phyloP scores from a whole-genome alignment of 2,797 vertebrate genomes.

The Halcyon leucocephala region DNA sequence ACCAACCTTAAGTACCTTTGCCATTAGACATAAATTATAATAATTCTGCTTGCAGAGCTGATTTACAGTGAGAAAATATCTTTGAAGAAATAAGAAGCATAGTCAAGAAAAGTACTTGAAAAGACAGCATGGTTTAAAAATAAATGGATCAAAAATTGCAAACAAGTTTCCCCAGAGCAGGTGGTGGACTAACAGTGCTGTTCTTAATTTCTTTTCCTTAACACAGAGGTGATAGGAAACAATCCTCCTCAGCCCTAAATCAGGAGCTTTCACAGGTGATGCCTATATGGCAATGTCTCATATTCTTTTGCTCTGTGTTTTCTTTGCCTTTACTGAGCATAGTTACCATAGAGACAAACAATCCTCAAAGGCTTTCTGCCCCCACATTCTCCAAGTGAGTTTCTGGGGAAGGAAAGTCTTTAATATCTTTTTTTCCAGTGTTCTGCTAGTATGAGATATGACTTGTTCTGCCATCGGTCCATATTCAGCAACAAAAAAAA shows the following conservation, averaged over 20 bases:
- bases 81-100: background rate
- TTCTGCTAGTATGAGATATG: background rate
- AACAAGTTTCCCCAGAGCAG: background rate
- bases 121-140: background rate
- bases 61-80: background rate
- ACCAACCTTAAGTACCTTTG: background rate
- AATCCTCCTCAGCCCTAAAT: background rate
- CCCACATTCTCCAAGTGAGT: background rate
- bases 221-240: background rate
- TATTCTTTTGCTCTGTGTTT: background rate
- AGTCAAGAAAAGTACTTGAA: background rate
- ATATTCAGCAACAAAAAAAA: background rate
- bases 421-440: background rate
- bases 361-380: slow-evolving; percentile 6
- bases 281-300: background rate
- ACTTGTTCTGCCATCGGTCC: slow-evolving; percentile 2
- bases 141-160: background rate
- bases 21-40: background rate
- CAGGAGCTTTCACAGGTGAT: background rate
- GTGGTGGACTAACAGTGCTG: background rate
- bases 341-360: slow-evolving; percentile 63
- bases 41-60: background rate
- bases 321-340: background rate
- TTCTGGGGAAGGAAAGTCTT: background rate
- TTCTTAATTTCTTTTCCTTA: background rate